Conservation (phyloP, 2,113 vertebrate species). For the Scartelaos histophorus region DNA sequence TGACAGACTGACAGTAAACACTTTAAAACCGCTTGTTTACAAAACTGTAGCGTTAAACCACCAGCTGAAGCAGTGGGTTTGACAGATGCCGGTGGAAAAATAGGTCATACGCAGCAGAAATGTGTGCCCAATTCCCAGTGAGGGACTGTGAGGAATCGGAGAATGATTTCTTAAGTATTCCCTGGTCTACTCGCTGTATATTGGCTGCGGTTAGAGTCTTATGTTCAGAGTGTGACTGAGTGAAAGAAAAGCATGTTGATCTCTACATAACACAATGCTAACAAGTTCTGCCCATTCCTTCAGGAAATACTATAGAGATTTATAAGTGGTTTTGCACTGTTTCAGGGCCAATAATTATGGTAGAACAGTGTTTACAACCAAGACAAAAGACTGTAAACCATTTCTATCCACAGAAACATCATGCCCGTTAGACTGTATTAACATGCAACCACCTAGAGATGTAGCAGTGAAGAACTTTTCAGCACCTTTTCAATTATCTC, state of each 20-base stretch:
- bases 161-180: conserved; percentile 63
- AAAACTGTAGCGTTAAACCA: conserved; percentile 53
- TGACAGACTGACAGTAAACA: conserved; percentile 61
- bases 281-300: conserved; percentile 5
- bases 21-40: conserved; percentile 44
- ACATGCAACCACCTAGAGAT: neutral
- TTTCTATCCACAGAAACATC: neutral
- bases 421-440: neutral
- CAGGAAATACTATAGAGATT: conserved; percentile 10
- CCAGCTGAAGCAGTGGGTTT: conserved; percentile 54
- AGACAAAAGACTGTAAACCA: neutral
- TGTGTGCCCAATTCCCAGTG: conserved; percentile 47
- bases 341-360: neutral
- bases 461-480: neutral
- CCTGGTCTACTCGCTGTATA: conserved; percentile 46
- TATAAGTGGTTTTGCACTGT: neutral
- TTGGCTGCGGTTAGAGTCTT: conserved; percentile 45
- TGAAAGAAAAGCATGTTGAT: conserved; percentile 23
- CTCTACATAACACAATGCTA: conserved; percentile 17
- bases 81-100: conserved; percentile 65
- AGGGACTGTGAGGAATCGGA: conserved; percentile 66
- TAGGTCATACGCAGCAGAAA: conserved; percentile 71
- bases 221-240: conserved; percentile 15
- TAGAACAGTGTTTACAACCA: neutral
- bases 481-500: conserved; percentile 19